Base-by-base conservation (phyloP, 2,797 vertebrate species). In the Erpetoichthys calabaricus region DNA sequence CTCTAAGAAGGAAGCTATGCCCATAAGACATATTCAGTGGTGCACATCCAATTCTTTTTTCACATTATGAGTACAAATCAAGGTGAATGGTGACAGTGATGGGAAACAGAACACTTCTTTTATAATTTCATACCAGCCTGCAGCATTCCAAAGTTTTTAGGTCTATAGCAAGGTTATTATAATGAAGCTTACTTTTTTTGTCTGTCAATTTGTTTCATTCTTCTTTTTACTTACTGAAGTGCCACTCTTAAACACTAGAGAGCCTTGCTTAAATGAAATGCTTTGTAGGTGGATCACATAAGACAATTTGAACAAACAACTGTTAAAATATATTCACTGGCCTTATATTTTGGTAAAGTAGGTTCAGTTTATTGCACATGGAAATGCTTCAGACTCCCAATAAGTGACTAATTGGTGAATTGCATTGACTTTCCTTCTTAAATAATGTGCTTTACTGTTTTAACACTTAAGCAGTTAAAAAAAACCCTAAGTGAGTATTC, bases 21-120 rank as follows among this genome's bases (percentile, higher is more conserved):
- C 7, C 47, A 10, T 44, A 58, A 7, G 25, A 41, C 52, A 43
- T 25, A 25, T 41, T 54, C 53, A 54, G 53, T 54, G 41, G 53
- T 8, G 5, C 53, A 54, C 53, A 41, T 54, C 53, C 5, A 42
- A 54, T 42, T 43, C 41, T 42, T 42, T 42, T 54, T 43, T 42
- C 53, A 54, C 53, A 25, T 54, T 54, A 8, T 54, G 52, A 47
- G 45, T 41, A 51, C 44, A 53, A 53, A 58, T 53, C 44, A 53
- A 45, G 50, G 50, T 53, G 41, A 41, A 45, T 8, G 44, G 45
- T 42, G 51, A 44, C 45, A 42, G 44, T 42, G 51, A 47, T 6
- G 25, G 44, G 8, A 44, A 7, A 44, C 52, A 8, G 45, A 9
- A 8, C 47, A 10, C 4, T 9, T 59, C 44, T 42, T 41, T 8